Conservation (phyloP, 2,797 vertebrate genomes). For the Sibirionetta formosa region DNA sequence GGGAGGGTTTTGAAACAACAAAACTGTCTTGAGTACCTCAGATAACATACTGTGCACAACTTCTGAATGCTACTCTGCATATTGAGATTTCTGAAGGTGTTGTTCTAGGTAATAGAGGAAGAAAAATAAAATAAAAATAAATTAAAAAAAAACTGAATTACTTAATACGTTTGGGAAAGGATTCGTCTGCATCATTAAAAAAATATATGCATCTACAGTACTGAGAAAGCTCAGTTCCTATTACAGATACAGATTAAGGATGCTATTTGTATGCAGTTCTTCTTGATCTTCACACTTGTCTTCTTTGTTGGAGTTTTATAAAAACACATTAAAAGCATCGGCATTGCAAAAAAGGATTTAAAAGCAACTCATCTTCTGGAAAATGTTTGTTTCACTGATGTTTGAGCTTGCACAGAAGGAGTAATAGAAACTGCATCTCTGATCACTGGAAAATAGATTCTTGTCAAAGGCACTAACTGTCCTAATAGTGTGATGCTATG, state of each 20-base stretch:
- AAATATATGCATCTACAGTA: background rate
- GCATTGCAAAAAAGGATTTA: background rate
- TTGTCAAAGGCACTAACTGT: constrained; percentile 63
- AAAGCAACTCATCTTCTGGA: constrained; percentile 31
- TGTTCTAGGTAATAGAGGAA: background rate
- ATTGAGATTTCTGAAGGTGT: background rate
- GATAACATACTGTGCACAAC: background rate
- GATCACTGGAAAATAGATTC: constrained; percentile 63
- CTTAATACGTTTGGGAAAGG: background rate
- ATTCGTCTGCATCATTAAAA: constrained; percentile 40
- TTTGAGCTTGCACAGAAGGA: constrained; percentile 59
- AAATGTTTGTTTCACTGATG: constrained; percentile 64
- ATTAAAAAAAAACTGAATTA: background rate
- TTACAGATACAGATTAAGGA: constrained; percentile 44
- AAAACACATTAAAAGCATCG: constrained; percentile 47
- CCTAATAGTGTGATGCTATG: constrained; percentile 64
- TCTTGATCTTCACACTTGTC: constrained; percentile 51
- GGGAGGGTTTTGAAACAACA: background rate
- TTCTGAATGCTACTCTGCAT: background rate
- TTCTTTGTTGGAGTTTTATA: constrained; percentile 21
- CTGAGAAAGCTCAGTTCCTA: constrained; percentile 23
- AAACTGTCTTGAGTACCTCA: background rate
- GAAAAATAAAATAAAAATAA: too few relatives aligned
- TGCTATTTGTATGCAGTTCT: constrained; percentile 44
- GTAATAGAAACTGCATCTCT: constrained; percentile 53